Evolutionary conservation across 2,888 invertebrate genomes (phyloP), one percentile per base, ranked within the genome.

Genomic region (Pandemis cinnamomeana): DNA sequence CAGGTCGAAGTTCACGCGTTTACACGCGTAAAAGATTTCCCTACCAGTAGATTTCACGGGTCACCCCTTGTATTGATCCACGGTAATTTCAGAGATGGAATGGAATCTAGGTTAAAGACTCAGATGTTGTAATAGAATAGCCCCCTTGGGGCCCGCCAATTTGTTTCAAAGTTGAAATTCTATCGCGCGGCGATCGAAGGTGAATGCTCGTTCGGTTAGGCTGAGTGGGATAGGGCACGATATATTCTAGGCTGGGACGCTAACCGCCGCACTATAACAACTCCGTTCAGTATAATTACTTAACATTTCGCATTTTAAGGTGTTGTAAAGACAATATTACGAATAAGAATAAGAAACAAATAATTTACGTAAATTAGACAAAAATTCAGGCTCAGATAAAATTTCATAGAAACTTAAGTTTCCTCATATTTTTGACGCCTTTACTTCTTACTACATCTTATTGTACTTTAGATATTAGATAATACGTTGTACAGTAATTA

Each of bases 1-100:
- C 90, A 89, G 93, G 93, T 92, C 93, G 93, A 94, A 94, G 93
- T 94, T 94, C 93, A 94, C 89, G 88, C 84, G 85, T 83, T 83
- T 91, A 91, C 93, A 93, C 93, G 93, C 87, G 93, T 87, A 89
- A 89, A 84, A 88, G 88, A 90, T 90, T 82, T 85, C 87, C 84
- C 84, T 87, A 88, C 84, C 85, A 86, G 86, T 87, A 87, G 83
- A 80, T 84, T 86, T 87, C 83, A 88, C 89, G 90, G 92, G 93
- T 91, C 93, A 90, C 83, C 87, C 89, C 84, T 83, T 84, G 89
- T 93, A 94, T 93, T 92, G 93, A 94, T 93, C 92, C 86, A 77
- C 76, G 72, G 80, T 83, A 80, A 87, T 84, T 86, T 86, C 82
- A 80, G 82, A 85, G 84, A 90, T 87, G 84, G 86, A 87, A 90